These are phyloP conservation scores for Pachypanchax playfairii DNA, from an alignment of 2,113 vertebrate species.

Conservation along the genomic window DNA sequence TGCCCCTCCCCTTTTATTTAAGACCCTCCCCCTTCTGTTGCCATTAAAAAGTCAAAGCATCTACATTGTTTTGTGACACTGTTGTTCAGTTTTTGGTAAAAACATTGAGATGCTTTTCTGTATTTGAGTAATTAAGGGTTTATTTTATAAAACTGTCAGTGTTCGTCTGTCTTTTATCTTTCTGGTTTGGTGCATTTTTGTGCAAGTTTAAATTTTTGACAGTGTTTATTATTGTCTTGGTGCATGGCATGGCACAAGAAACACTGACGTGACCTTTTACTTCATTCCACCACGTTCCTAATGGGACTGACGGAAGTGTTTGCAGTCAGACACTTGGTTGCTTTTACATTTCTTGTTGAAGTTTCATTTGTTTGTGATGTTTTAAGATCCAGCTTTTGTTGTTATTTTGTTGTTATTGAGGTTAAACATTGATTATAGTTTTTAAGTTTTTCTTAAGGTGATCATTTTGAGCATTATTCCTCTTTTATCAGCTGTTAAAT, in stretches of 20 bases:
- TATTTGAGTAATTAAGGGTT: conserved; percentile 15
- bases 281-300: conserved; percentile 2
- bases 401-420: conserved; percentile 18
- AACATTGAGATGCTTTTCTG: conserved; percentile 25
- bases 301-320: conserved; percentile 15
- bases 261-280: conserved; percentile 13
- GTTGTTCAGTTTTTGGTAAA: conserved; percentile 19
- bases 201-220: conserved; percentile 20
- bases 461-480: not conserved
- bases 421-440: no score
- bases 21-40: conserved; percentile 36
- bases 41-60: conserved; percentile 45
- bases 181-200: conserved; percentile 41
- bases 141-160: conserved; percentile 37
- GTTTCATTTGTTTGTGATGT: not conserved
- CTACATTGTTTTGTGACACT: conserved; percentile 28
- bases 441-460: conserved; percentile 4
- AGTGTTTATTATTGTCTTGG: conserved; percentile 27
- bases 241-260: conserved; percentile 53
- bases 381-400: conserved; percentile 13
- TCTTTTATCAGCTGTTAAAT: conserved; percentile 23
- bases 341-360: conserved; percentile 14
- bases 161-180: conserved; percentile 37
- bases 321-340: not conserved
- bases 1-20: conserved; percentile 42